These are phyloP conservation scores for Aproaerema taeniolella DNA, from an alignment of 2,888 invertebrate species.

Conservation along the genomic window DNA sequence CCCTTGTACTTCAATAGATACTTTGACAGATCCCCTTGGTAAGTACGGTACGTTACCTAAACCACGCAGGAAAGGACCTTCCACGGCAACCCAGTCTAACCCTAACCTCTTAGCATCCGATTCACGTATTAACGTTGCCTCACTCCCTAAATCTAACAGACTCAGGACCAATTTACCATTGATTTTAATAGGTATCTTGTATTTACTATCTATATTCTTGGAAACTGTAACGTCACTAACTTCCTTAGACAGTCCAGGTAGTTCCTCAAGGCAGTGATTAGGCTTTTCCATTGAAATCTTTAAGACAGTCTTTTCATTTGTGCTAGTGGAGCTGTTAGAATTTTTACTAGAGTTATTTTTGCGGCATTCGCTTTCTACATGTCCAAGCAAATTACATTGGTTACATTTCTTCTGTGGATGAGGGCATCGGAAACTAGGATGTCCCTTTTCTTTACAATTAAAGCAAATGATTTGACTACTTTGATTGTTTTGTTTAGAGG, in stretches of 20 bases:
- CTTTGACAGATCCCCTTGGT: constrained; percentile 15
- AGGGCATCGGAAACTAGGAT: not conserved
- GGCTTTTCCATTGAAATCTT: not conserved
- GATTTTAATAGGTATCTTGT: constrained; percentile 10
- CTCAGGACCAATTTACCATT: constrained; percentile 7
- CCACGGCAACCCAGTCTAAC: constrained; percentile 13
- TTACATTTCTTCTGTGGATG: not conserved
- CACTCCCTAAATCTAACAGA: constrained; percentile 20
- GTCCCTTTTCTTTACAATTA: constrained; percentile 1
- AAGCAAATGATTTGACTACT: not conserved
- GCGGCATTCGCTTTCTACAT: not conserved
- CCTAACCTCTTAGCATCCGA: constrained; percentile 17
- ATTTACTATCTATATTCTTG: constrained; percentile 8
- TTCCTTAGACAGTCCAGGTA: not conserved
- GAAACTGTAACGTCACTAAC: not conserved
- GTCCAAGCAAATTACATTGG: not conserved
- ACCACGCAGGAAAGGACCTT: constrained; percentile 17
- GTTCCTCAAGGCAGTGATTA: not conserved
- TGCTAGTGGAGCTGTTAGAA: not conserved
- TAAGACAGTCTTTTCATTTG: not conserved
- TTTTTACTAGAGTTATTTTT: not conserved
- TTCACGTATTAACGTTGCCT: constrained; percentile 19
- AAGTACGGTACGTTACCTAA: constrained; percentile 20
- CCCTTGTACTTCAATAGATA: constrained; percentile 19
- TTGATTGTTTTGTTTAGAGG: too few species aligned